phyloP scores from a whole-genome alignment of 2,113 vertebrate genomes.

The Mormyrus iriodes region DNA sequence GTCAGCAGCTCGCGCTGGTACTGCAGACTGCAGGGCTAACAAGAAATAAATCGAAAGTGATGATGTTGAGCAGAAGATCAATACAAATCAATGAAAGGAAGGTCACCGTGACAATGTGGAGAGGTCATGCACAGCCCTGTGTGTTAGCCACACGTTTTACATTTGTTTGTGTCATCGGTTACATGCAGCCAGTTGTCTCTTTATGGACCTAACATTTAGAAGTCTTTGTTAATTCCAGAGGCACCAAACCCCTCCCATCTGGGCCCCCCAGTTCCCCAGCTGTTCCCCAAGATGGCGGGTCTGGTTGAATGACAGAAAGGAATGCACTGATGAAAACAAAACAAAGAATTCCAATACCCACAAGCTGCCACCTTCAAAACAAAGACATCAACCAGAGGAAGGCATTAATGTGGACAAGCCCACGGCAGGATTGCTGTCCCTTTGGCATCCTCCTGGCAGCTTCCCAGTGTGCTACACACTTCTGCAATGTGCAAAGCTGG shows the following conservation, averaged over 20 bases:
- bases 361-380: not conserved
- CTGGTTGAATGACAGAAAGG: not conserved
- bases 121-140: not conserved
- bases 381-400: not conserved
- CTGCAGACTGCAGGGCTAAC: constrained; percentile 10
- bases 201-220: not conserved
- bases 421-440: too few species aligned
- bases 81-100: constrained; percentile 24
- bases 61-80: constrained; percentile 29
- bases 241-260: too few species aligned
- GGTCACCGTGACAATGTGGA: not conserved
- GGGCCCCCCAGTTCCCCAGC: not conserved
- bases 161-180: not conserved
- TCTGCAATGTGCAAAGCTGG: not conserved
- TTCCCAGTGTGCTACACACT: not conserved
- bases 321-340: not conserved
- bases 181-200: not conserved
- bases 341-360: not conserved
- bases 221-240: not conserved
- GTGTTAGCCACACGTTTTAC: not conserved
- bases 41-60: constrained; percentile 32
- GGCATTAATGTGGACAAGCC: not conserved
- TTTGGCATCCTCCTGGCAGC: too few species aligned
- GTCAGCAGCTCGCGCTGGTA: constrained; percentile 36
- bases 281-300: not conserved